Percentiles rank a stretch among this genome's conserved stretches.
phyloP scores from a whole-genome alignment of 2,797 vertebrate genomes.

The Astyanax mexicanus region DNA sequence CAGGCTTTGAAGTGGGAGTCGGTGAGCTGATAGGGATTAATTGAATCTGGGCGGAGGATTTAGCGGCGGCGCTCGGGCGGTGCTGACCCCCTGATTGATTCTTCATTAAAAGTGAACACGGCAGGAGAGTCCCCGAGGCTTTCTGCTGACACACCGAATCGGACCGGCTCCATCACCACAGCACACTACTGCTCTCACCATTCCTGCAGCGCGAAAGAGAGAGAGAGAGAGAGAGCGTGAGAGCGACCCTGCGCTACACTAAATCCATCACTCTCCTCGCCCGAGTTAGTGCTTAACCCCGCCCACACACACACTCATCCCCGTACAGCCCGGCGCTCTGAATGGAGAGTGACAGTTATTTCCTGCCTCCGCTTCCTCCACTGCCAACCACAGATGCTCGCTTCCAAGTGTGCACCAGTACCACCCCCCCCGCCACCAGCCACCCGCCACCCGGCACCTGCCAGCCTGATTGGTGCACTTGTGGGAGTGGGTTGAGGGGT shows the following conservation, averaged over 20 bases:
- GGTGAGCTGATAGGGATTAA: slow-evolving; percentile 75
- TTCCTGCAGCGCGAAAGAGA: slow-evolving; percentile 11
- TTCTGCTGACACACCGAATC: slow-evolving; percentile 14
- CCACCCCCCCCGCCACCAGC: slow-evolving; percentile 50
- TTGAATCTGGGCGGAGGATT: slow-evolving; percentile 73
- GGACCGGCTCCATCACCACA: slow-evolving; percentile 18
- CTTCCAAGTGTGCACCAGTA: slow-evolving; percentile 72
- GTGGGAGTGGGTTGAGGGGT: slow-evolving; percentile 48
- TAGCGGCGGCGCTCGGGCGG: slow-evolving; percentile 58
- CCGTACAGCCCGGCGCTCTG: slow-evolving; percentile 53
- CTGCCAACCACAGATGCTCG: slow-evolving; percentile 79
- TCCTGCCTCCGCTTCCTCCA: slow-evolving; percentile 77
- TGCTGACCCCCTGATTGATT: slow-evolving; percentile 58
- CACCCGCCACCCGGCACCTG: no score
- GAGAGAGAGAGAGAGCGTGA: neutral
- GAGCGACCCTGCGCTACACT: slow-evolving; percentile 9
- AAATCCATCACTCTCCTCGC: slow-evolving; percentile 60
- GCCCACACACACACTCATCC: slow-evolving; percentile 51
- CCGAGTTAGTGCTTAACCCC: slow-evolving; percentile 78
- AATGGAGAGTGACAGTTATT: slow-evolving; percentile 79
- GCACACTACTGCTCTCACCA: neutral
- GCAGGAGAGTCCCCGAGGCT: slow-evolving; percentile 18
- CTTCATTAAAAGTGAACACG: slow-evolving; percentile 35
- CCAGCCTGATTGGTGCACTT: slow-evolving; percentile 79
- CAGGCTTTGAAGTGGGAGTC: slow-evolving; percentile 66